A percentile compares a stretch with the other conserved stretches of the same genome.
Conservation (phyloP, 2,797 vertebrate species). For the Tapera naevia region DNA sequence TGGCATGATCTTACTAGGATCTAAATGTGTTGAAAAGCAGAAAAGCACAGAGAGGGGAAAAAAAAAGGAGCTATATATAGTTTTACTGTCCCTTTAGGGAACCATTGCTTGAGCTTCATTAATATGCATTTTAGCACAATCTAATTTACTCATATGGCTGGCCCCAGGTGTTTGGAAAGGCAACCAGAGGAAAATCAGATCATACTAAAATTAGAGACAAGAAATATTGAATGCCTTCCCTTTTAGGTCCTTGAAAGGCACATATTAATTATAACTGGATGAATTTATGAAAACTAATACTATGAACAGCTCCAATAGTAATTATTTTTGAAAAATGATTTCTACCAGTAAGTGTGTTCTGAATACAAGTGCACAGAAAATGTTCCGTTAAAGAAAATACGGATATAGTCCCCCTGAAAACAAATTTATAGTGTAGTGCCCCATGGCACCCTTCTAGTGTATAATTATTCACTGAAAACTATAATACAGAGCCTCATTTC, state of each 20-base stretch:
- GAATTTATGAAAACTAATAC: slow-evolving; percentile 66
- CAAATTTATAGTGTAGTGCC: not conserved
- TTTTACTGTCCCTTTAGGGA: slow-evolving; percentile 66
- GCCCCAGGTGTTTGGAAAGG: slow-evolving; percentile 75
- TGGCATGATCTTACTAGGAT: not conserved
- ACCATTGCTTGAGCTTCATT: slow-evolving; percentile 73
- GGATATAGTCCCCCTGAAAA: not conserved
- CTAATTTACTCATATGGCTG: slow-evolving; percentile 76
- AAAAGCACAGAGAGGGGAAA: slow-evolving; percentile 32
- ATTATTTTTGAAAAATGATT: slow-evolving; percentile 63
- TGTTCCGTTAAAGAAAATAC: slow-evolving; percentile 10
- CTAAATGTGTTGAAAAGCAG: slow-evolving; percentile 57
- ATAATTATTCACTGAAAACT: slow-evolving; percentile 1
- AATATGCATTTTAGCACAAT: slow-evolving; percentile 76
- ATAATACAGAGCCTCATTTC: not conserved
- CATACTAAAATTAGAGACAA: slow-evolving; percentile 73
- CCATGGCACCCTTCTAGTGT: not conserved
- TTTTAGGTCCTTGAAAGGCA: slow-evolving; percentile 72
- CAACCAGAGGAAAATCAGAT: slow-evolving; percentile 74
- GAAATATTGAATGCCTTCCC: slow-evolving; percentile 65
- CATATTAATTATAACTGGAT: slow-evolving; percentile 69
- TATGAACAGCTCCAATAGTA: slow-evolving; percentile 23
- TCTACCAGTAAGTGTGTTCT: slow-evolving; percentile 18
- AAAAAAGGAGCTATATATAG: slow-evolving; percentile 59
- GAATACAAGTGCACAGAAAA: slow-evolving; percentile 15